Evolutionary conservation across 2,797 vertebrate species (phyloP), one percentile per base, ranked within the genome.

Genomic region (Spatula clypeata): DNA sequence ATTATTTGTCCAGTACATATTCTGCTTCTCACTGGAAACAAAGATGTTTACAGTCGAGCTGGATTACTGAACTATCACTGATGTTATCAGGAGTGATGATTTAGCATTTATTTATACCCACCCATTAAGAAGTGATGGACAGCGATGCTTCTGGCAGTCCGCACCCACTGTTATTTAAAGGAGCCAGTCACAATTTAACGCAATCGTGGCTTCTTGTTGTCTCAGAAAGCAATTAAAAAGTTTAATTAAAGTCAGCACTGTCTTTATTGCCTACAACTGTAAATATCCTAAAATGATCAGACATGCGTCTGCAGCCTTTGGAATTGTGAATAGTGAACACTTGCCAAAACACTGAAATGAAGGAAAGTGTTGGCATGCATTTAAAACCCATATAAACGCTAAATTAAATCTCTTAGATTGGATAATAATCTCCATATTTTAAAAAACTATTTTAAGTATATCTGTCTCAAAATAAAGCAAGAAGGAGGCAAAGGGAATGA

Each of bases 381-480:
- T 97, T 96, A 91, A 96, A 95, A 88, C 96, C 96, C 93, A 72
- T 95, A 96, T 96, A 97, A 97, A 97, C 95, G 92, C 90, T 96
- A 97, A 98, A 97, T 97, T 96, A 97, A 98, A 97, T 98, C 94
- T 96, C 94, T 91, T 95, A 94, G 97, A 96, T 98, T 97, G 96
- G 94, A 96, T 98, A 98, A 98, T 97, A 97, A 98, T 95, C 85
- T 97, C 96, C 97, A 96, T 96, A 96, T 98, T 98, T 98, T 91
- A 45, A 91, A 91, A 93, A 95, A 73, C 97, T 98, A 98, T 98
- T 98, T 98, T 97, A 98, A 98, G 96, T 92, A 58, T 93, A 94
- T 96, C 79, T 93, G 91, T 95, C 96, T 97, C 94, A 97, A 97
- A 98, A 97, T 97, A 98, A 97, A 98, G 81, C 88, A 94, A 67